Conservation (phyloP, 2,113 vertebrate species). For the Chauna torquata region DNA sequence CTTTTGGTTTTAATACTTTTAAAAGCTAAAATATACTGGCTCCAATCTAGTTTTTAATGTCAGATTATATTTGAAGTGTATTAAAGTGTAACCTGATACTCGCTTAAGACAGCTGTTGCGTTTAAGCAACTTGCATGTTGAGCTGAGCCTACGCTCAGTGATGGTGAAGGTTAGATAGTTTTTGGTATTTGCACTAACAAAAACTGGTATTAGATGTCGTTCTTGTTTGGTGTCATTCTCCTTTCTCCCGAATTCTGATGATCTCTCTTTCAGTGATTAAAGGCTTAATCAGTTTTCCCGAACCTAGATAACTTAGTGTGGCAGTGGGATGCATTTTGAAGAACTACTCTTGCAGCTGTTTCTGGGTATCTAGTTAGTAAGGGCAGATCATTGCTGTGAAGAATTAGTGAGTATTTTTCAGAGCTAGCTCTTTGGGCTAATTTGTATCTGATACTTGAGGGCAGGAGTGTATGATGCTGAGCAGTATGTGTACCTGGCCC, state of each 20-base stretch:
- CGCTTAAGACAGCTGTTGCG: background rate
- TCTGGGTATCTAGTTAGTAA: background rate
- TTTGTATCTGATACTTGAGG: background rate
- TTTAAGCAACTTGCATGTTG: rapidly evolving
- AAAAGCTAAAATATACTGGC: background rate
- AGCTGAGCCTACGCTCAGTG: background rate
- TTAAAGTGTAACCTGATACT: background rate
- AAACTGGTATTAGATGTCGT: background rate
- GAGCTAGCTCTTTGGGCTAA: background rate
- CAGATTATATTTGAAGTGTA: background rate
- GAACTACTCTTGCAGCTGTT: background rate
- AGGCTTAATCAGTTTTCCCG: background rate
- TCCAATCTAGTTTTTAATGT: background rate
- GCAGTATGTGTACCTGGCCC: background rate
- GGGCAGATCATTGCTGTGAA: background rate
- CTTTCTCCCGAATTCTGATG: background rate
- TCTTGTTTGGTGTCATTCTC: background rate
- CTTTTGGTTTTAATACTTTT: background rate
- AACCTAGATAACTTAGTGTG: background rate
- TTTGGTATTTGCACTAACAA: background rate
- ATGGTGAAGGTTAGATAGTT: background rate
- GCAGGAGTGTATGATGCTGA: too few species aligned
- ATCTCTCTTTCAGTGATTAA: background rate
- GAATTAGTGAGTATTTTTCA: background rate
- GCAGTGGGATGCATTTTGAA: background rate